Evolutionary conservation across 2,888 invertebrate genomes (phyloP).

Genomic region (Rhamnusium bicolor): DNA sequence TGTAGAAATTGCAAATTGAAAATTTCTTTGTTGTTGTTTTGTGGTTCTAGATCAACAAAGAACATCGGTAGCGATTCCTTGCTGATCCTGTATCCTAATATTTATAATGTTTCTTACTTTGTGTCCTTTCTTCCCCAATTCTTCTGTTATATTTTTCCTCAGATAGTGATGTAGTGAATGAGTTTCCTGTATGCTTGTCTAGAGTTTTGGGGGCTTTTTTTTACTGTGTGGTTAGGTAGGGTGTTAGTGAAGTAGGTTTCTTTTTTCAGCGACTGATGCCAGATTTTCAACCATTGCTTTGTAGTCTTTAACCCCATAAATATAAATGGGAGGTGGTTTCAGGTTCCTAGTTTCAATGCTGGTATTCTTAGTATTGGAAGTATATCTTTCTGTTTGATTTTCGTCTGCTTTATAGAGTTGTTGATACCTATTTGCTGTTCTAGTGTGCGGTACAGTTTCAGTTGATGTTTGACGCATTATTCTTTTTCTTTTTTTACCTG

Average conservation of each 20-base stretch:
- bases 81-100: constrained; percentile 9
- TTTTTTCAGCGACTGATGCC: not conserved
- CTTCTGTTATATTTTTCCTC: not conserved
- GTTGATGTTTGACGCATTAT: not conserved
- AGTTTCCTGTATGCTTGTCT: not conserved
- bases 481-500: not conserved
- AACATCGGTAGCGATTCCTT: constrained; percentile 21
- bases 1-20: constrained; percentile 16
- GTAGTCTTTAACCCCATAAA: not conserved
- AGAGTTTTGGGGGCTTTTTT: not conserved
- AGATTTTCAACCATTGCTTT: not conserved
- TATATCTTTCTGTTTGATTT: not conserved
- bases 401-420: not conserved
- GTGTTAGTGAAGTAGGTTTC: not conserved
- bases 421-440: not conserved
- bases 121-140: too few species aligned
- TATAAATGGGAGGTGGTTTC: not conserved
- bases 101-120: not conserved
- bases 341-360: not conserved
- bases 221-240: not conserved
- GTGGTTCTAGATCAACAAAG: constrained; percentile 15
- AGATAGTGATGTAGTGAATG: not conserved
- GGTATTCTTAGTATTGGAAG: not conserved
- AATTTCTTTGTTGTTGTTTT: constrained; percentile 25
- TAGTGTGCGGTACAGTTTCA: not conserved